Base-by-base conservation (phyloP, 2,888 invertebrate genomes). In the Alsophila aescularia region DNA sequence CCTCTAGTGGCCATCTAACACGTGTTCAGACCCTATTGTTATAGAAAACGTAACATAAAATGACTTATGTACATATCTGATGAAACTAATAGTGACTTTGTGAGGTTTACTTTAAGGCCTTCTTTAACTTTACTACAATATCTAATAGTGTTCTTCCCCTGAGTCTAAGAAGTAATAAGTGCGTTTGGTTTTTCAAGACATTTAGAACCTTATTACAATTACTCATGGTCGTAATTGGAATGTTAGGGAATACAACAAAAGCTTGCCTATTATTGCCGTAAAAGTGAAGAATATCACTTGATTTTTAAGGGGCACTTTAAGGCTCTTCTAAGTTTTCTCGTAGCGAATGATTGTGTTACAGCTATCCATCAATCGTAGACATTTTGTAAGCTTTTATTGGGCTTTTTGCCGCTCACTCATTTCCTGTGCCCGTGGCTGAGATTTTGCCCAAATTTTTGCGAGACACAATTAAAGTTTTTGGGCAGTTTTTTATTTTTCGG, bases 301-400 rank as follows among this genome's bases (percentile, higher is more conserved):
- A 87, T 86, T 85, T 81, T 84, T 84, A 85, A 87, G 87, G 87
- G 87, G 87, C 89, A 84, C 87, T 89, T 87, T 85, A 86, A 81
- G 81, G 86, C 79, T 79, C 80, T 77, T 72, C 79, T 75, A 64
- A 73, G 72, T 72, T 76, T 77, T 77, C 77, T 81, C 80, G 77
- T 80, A 81, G 76, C 63, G 77, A 86, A 84, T 87, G 79, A 88
- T 90, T 90, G 85, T 89, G 86, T 90, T 87, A 86, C 81, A 80
- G 79, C 83, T 79, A 91, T 90, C 87, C 86, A 90, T 91, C 91
- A 91, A 83, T 76, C 77, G 74, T 76, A 82, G 85, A 87, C 83
- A 76, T 83, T 83, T 82, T 73, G 79, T 82, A 82, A 84, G 81
- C 72, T 81, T 86, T 83, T 83, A 82, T 87, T 82, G 77, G 77